Conservation (phyloP, 2,113 vertebrate genomes). For the Callocephalon fimbriatum region DNA sequence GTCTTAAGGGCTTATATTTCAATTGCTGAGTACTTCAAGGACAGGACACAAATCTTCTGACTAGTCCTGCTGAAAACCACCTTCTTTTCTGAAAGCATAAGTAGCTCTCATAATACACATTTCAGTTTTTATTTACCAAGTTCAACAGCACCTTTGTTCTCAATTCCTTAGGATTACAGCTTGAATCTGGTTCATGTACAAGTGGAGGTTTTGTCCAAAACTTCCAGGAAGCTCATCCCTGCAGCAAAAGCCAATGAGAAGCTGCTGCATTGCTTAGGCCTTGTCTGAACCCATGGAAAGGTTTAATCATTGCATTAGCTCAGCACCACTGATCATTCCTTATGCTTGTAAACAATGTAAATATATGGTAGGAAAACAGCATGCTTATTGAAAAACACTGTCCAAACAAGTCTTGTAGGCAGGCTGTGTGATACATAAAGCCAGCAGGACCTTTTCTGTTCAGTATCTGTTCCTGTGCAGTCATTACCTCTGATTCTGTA, state of each 20-base stretch:
- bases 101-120: rapidly evolving
- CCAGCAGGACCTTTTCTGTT: not conserved
- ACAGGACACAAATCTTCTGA: not conserved
- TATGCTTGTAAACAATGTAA: not conserved
- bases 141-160: not conserved
- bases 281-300: not conserved
- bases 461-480: not conserved
- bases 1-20: not conserved
- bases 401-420: not conserved
- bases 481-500: not conserved
- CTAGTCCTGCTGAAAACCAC: not conserved
- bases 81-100: not conserved
- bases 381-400: not conserved
- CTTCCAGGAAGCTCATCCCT: not conserved
- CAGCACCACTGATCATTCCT: not conserved
- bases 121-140: not conserved
- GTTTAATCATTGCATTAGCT: not conserved
- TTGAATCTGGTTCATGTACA: not conserved
- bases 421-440: not conserved
- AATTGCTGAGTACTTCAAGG: not conserved
- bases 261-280: not conserved
- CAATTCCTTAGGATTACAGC: not conserved
- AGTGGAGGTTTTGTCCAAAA: not conserved
- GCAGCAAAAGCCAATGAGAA: not conserved
- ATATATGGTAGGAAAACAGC: not conserved